Base-by-base conservation (phyloP, 1,140 invertebrate species). In the Diorhabda sublineata region DNA sequence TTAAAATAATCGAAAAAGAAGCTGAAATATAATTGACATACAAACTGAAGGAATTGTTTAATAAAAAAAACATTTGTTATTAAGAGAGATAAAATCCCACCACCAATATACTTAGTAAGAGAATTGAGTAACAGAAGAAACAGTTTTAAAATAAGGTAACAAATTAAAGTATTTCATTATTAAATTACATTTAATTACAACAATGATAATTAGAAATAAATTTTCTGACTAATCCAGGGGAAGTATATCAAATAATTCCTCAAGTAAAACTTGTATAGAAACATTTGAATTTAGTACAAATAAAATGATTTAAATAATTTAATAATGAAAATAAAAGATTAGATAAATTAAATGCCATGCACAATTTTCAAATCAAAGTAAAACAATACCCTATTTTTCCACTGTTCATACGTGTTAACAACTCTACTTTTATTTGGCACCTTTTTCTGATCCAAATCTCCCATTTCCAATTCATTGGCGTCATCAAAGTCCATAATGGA, bases 381-480 rank as follows among this genome's bases (percentile, higher is more conserved):
- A 58, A 52, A 74, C 68, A 70, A 79, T 82, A 82, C 81, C 81
- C 77, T 80, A 78, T 80, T 75, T 76, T 79, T 81, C 81, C 81
- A 82, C 77, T 82, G 77, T 69, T 75, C 74, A 74, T 82, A 82
- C 66, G 80, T 77, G 71, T 76, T 79, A 77, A 79, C 73, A 73
- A 72, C 66, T 65, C 66, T 75, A 70, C 70, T 68, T 76, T 63
- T 73, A 70, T 69, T 71, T 75, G 79, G 77, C 73, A 81, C 80
- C 81, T 81, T 80, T 45, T 72, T 65, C 58, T 71, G 67, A 7
- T 72, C 69, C 52, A 74, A 66, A n/a, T 69, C 70, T 8, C 72
- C 73, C 58, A 76, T 60, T 66, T 80, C 77, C 73, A 80, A 77
- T 45, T 45, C 71, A 8, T 78, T 74, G 47, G 5, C 47, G 57